Percentiles rank a stretch among this genome's conserved stretches.
These are phyloP conservation scores for Zosterops hypoxanthus DNA, from an alignment of 2,113 vertebrate genomes.

Conservation along the genomic window DNA sequence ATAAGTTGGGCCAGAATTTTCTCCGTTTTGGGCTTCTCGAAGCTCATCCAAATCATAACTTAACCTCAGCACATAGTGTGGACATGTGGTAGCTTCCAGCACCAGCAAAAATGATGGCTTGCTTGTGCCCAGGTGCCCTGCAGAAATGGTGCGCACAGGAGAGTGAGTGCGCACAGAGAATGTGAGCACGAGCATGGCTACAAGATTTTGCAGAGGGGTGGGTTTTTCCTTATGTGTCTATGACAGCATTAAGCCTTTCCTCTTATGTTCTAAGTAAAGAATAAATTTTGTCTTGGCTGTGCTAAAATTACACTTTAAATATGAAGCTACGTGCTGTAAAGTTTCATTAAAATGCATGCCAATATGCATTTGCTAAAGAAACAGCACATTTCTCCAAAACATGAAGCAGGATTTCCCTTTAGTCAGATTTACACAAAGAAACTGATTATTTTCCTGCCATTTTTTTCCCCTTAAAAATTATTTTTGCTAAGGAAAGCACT, in stretches of 20 bases:
- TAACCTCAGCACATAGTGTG: not conserved
- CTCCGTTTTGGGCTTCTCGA: not conserved
- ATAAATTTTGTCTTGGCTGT: not conserved
- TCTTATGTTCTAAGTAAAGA: not conserved
- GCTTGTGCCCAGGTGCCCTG: not conserved
- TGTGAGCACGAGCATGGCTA: accelerated
- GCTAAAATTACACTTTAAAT: not conserved
- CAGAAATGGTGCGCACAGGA: not conserved
- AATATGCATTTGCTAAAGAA: not conserved
- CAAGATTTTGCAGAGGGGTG: not conserved
- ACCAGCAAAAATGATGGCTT: not conserved
- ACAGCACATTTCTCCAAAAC: not conserved
- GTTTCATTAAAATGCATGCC: not conserved
- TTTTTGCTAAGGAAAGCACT: not conserved
- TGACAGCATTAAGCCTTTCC: not conserved
- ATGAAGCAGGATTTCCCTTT: not conserved
- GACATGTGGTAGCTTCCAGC: not conserved
- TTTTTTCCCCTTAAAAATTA: not conserved
- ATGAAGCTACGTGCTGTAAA: not conserved
- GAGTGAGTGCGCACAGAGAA: too few relatives aligned
- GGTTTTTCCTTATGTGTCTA: not conserved
- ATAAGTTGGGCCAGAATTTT: not conserved
- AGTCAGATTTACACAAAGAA: not conserved
- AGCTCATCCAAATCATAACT: not conserved
- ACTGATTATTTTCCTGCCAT: not conserved